A percentile compares a stretch with the other conserved stretches of the same genome.
Evolutionary conservation across 2,797 vertebrate genomes (phyloP).

Genomic region (Lithobates sylvaticus): DNA sequence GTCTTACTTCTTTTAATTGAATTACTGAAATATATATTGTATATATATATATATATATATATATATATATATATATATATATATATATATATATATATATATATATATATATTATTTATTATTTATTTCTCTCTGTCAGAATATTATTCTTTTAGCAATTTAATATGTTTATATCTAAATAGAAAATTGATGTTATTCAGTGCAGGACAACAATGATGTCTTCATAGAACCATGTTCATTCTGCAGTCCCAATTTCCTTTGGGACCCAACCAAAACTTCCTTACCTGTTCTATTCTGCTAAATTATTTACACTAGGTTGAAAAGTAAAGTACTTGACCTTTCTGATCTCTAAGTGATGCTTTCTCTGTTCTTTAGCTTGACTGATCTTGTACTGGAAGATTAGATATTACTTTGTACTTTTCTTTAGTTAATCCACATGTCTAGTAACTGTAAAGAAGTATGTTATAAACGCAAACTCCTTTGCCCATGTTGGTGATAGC

Average conservation of each 20-base stretch:
- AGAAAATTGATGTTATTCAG: background rate
- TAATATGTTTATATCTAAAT: background rate
- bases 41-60: too few relatives aligned
- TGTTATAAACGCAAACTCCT: background rate
- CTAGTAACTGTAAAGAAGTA: slow-evolving; percentile 14
- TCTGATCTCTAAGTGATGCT: slow-evolving; percentile 35
- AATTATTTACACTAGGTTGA: slow-evolving; percentile 40
- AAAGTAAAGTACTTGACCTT: slow-evolving; percentile 52
- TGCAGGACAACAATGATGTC: background rate
- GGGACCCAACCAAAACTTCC: slow-evolving; percentile 15
- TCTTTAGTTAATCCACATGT: slow-evolving; percentile 11
- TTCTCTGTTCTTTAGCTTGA: slow-evolving; percentile 36
- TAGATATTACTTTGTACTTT: slow-evolving; percentile 30
- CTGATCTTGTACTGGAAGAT: slow-evolving; percentile 26
- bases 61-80: too few relatives aligned
- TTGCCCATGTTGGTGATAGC: background rate
- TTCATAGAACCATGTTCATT: background rate
- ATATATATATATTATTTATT: too few relatives aligned
- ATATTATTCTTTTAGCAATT: too few relatives aligned
- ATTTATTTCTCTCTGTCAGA: too few relatives aligned
- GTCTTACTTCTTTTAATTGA: too few relatives aligned
- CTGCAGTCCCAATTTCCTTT: slow-evolving; percentile 11
- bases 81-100: too few relatives aligned
- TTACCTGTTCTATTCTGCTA: slow-evolving; percentile 41
- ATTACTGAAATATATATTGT: too few relatives aligned